Evolutionary conservation across 2,113 vertebrate genomes (phyloP).

Genomic region (Eurypyga helias): DNA sequence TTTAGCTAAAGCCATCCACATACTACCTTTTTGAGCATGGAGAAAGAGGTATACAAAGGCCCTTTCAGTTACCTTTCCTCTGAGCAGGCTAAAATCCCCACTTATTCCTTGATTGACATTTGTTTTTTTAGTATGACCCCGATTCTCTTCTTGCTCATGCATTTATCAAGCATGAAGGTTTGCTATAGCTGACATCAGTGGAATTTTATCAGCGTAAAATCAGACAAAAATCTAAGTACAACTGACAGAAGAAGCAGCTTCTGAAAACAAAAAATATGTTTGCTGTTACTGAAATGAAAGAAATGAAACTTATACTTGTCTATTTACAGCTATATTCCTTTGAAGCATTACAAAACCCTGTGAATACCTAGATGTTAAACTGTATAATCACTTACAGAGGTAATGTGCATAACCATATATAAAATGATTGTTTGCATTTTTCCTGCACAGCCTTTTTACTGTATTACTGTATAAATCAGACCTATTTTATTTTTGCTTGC

Average conservation of each 20-base stretch:
- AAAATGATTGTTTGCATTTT: conserved; percentile 41
- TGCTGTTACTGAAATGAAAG: not conserved
- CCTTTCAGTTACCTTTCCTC: not conserved
- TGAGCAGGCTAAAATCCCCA: not conserved
- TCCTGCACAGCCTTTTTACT: conserved; percentile 4
- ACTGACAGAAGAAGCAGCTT: not conserved
- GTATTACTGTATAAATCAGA: conserved; percentile 41
- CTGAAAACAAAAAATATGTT: conserved; percentile 13
- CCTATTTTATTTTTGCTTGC: conserved; percentile 18
- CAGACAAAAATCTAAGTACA: not conserved
- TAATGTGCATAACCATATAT: conserved; percentile 39
- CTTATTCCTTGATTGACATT: not conserved
- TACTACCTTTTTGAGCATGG: not conserved
- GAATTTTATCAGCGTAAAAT: conserved; percentile 25
- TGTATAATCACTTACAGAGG: conserved; percentile 35
- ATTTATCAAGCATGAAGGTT: not conserved
- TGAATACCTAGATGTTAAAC: conserved; percentile 18
- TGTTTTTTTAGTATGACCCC: not conserved
- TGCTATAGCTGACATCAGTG: not conserved
- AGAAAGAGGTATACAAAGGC: not conserved
- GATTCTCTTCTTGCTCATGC: not conserved
- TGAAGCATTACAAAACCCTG: not conserved
- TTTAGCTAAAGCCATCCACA: not conserved
- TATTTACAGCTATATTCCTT: conserved; percentile 1
- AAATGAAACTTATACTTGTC: not conserved